A percentile compares a stretch with the other conserved stretches of the same genome.
These are phyloP conservation scores for Enteromius unitaeniatus DNA, from an alignment of 2,797 vertebrate species.

Conservation along the genomic window DNA sequence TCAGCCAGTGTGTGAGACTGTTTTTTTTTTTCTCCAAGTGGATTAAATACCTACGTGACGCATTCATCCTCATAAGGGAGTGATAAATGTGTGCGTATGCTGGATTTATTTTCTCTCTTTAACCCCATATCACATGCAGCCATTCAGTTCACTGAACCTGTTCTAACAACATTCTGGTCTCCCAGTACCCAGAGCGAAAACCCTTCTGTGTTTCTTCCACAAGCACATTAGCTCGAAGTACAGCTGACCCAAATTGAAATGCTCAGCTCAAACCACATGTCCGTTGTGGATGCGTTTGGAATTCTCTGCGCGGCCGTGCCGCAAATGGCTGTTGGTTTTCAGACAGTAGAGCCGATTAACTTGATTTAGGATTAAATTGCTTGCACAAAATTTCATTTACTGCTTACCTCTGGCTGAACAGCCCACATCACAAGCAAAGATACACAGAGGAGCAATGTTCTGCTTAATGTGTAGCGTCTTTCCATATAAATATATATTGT, in stretches of 20 bases:
- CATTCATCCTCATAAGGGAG: constrained; percentile 14
- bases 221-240: constrained; percentile 30
- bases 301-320: not conserved
- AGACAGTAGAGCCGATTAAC: constrained; percentile 37
- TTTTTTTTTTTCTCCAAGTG: not conserved
- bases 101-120: constrained; percentile 32
- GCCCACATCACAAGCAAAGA: constrained; percentile 4
- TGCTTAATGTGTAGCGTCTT: not conserved
- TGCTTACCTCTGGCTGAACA: constrained; percentile 3
- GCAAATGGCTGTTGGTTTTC: constrained; percentile 25
- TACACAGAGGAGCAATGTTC: not conserved
- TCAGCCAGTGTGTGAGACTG: not conserved
- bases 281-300: constrained; percentile 24
- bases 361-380: constrained; percentile 42
- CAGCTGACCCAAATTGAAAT: constrained; percentile 43
- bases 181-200: constrained; percentile 9
- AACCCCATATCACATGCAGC: constrained; percentile 5
- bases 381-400: constrained; percentile 34
- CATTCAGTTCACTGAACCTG: constrained; percentile 26
- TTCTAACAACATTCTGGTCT: constrained; percentile 26
- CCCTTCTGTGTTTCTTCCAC: constrained; percentile 22
- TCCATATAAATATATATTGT: not conserved
- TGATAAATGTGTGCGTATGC: constrained; percentile 13
- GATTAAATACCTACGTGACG: constrained; percentile 15
- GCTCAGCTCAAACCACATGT: constrained; percentile 18